Percentiles rank a stretch among this genome's conserved stretches.
Evolutionary conservation across 2,888 invertebrate genomes (phyloP).

Genomic region (Drosophila formosana): DNA sequence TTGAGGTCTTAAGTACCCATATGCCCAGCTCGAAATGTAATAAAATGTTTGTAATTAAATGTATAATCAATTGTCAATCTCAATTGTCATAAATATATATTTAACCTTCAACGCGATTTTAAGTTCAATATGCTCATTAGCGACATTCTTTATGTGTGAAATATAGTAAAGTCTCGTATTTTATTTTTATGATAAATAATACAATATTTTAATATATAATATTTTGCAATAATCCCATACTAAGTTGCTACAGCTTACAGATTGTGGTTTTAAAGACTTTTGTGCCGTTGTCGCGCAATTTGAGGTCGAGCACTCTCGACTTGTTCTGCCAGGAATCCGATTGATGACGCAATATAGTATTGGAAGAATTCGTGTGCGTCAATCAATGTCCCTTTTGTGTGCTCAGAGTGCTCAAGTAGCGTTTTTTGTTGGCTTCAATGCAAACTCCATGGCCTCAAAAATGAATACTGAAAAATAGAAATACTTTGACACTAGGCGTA

Average conservation of each 20-base stretch:
- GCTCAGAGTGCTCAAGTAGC: constrained; percentile 15
- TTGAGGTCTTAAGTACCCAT: not conserved
- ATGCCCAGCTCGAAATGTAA: not conserved
- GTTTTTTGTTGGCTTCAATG: constrained; percentile 17
- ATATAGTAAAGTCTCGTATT: not conserved
- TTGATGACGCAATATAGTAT: constrained; percentile 4
- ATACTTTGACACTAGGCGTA: constrained; percentile 34
- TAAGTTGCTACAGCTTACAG: not conserved
- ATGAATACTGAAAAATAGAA: constrained; percentile 17
- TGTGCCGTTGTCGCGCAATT: not conserved
- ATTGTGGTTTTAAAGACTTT: not conserved
- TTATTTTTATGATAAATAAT: not conserved
- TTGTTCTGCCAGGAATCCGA: constrained; percentile 1
- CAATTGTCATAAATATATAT: constrained; percentile 12
- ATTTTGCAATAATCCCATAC: not conserved
- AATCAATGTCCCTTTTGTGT: constrained; percentile 16
- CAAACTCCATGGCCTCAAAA: constrained; percentile 16
- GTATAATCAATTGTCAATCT: not conserved
- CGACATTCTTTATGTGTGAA: constrained; percentile 6
- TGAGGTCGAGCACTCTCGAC: not conserved
- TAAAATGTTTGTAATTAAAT: constrained; percentile 3
- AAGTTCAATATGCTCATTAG: constrained; percentile 16
- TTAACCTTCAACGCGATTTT: constrained; percentile 14
- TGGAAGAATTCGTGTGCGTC: constrained; percentile 15
- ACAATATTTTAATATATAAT: not conserved